Base-by-base conservation (phyloP, 2,888 invertebrate genomes). In the Drosophila phalerata region DNA sequence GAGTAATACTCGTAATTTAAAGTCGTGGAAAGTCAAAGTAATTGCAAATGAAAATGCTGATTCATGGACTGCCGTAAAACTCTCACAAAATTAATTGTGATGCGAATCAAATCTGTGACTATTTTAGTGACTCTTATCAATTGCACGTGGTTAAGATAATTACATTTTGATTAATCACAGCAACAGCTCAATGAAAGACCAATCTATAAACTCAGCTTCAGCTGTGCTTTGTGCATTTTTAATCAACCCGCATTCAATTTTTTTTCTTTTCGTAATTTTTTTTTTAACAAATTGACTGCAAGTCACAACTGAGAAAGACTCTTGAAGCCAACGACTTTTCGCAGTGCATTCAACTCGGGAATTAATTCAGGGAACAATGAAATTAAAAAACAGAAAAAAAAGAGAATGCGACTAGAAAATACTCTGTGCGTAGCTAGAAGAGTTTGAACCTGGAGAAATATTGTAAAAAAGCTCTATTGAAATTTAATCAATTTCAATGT, bases 341-440 rank as follows among this genome's bases (percentile, higher is more conserved):
- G 0, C 40, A 68, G 83, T 77, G 77, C 87, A 88, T 84, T 89
- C 89, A 84, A 77, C 88, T 85, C 58, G 47, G 43, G 61, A 75
- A 71, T 65, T 32, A 66, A 69, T 70, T 78, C 63, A 34, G 52
- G 68, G 62, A 68, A 70, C 25, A 25, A 55, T 47, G 8, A 17
- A 32, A 61, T 55, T 42, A 25, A 43, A 47, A 42, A 49, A 72
- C 42, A 38, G 9, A 40, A 34, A 34, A 9, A 22, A 19, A 22
- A 22, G 49, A 38, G 25, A 5, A 15, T 6, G 34, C 32, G 47
- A 57, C 45, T 47, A 17, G 9, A 13, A 57, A 28, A 57, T 57
- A 47, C 57, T 10, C 28, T 28, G 19, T 19, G 22, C 22, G 22
- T 22, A 22, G 22, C 22, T 22, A 22, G 22, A 22, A 22, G 4